Percentiles rank a stretch among this genome's conserved stretches.
These are phyloP conservation scores for Caenorhabditis inopinata DNA, from an alignment of 1,140 invertebrate genomes.

Conservation along the genomic window DNA sequence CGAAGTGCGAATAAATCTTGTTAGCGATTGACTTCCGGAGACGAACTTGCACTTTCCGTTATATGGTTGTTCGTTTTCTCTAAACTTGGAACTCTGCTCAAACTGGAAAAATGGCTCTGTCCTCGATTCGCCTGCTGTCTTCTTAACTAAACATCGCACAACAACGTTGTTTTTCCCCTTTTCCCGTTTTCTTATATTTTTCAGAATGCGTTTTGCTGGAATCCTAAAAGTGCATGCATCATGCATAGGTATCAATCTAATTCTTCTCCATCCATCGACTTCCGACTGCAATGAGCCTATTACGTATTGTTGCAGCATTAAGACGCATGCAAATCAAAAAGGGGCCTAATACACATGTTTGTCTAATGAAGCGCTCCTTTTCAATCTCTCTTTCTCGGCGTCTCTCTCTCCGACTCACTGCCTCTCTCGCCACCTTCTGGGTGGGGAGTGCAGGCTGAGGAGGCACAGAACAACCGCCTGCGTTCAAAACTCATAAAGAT, in stretches of 20 bases:
- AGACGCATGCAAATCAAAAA: too few species aligned
- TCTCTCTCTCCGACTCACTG: too few species aligned
- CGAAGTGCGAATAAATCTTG: slow-evolving; percentile 26
- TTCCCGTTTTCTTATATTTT: not conserved
- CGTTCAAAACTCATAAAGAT: slow-evolving; percentile 33
- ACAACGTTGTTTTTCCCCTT: not conserved
- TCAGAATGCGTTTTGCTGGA: not conserved
- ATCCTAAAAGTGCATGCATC: not conserved
- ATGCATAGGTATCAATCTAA: not conserved
- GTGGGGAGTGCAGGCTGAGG: too few species aligned
- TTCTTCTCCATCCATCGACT: not conserved
- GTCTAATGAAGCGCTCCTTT: not conserved
- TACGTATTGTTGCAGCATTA: too few species aligned
- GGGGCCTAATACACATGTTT: not conserved
- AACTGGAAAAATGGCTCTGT: too few species aligned
- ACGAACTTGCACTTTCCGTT: not conserved
- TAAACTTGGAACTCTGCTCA: too few species aligned
- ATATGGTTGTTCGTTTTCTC: too few species aligned
- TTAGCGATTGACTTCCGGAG: slow-evolving; percentile 30
- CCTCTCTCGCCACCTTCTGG: not conserved
- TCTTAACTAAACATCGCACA: not conserved
- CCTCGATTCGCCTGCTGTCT: too few species aligned
- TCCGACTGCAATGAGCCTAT: too few species aligned
- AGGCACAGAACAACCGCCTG: not conserved
- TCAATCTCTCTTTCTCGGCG: not conserved